phyloP scores from a whole-genome alignment of 2,888 invertebrate genomes.

The Lasius fuliginosus region DNA sequence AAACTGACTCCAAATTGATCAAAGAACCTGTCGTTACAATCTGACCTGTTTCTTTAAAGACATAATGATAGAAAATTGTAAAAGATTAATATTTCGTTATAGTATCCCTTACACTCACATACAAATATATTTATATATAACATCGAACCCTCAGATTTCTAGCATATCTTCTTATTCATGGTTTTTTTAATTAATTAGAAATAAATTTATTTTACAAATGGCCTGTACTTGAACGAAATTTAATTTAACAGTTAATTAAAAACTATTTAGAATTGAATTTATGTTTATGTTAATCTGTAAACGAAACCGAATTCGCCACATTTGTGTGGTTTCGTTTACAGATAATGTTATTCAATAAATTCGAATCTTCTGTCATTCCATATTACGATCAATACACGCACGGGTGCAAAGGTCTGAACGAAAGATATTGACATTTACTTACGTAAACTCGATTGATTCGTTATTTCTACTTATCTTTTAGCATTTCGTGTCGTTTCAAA shows the following conservation, averaged over 20 bases:
- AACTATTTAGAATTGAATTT: background rate
- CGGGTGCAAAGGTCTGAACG: background rate
- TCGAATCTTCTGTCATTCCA: background rate
- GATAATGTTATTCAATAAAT: background rate
- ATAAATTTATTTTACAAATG: background rate
- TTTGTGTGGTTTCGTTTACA: no score
- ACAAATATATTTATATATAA: background rate
- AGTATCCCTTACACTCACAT: background rate
- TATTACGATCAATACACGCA: background rate
- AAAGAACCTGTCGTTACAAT: conserved; percentile 4
- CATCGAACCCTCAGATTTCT: background rate
- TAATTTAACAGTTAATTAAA: background rate
- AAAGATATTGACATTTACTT: background rate
- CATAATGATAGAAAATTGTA: background rate
- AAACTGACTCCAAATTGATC: conserved; percentile 5
- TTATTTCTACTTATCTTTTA: background rate
- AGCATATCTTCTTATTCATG: background rate
- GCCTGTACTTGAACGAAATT: background rate
- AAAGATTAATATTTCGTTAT: background rate
- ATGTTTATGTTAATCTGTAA: background rate
- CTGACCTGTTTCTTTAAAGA: background rate
- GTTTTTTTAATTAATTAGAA: background rate
- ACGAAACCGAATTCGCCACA: background rate
- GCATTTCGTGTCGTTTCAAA: background rate
- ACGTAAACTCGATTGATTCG: background rate